Evolutionary conservation across 35 echinoderm and acorn worm species (phyloP).

Genomic region (Lytechinus pictus): DNA sequence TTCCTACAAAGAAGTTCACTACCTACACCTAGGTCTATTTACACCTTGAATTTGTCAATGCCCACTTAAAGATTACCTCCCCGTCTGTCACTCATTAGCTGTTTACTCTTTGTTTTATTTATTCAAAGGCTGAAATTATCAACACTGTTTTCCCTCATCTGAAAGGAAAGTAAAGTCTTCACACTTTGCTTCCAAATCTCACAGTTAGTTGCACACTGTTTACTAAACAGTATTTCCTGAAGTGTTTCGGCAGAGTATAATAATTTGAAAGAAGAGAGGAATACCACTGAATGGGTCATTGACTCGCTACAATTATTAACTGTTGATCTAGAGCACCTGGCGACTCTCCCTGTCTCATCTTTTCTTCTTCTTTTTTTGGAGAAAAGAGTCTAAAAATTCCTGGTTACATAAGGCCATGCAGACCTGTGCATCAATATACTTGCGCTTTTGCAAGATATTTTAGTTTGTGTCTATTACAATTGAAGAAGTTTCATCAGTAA

Average conservation of each 20-base stretch:
- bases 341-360: not conserved
- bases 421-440: not conserved
- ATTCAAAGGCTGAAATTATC: not conserved
- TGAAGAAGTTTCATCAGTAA: no score
- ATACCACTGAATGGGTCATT: not conserved
- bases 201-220: not conserved
- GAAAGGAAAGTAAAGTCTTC: not conserved
- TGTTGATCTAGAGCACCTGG: not conserved
- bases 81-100: not conserved
- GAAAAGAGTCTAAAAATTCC: not conserved
- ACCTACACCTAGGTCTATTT: no score
- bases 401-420: not conserved
- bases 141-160: not conserved
- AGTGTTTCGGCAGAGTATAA: not conserved
- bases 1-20: no score
- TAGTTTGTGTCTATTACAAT: not conserved
- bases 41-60: no score
- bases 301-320: not conserved
- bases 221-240: not conserved
- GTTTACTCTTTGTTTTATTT: not conserved
- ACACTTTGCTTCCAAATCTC: not conserved
- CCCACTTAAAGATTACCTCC: not conserved
- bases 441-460: not conserved
- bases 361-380: not conserved
- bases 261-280: not conserved